These are phyloP conservation scores for Harpegnathos saltator DNA, from an alignment of 1,140 invertebrate genomes.

Conservation along the genomic window DNA sequence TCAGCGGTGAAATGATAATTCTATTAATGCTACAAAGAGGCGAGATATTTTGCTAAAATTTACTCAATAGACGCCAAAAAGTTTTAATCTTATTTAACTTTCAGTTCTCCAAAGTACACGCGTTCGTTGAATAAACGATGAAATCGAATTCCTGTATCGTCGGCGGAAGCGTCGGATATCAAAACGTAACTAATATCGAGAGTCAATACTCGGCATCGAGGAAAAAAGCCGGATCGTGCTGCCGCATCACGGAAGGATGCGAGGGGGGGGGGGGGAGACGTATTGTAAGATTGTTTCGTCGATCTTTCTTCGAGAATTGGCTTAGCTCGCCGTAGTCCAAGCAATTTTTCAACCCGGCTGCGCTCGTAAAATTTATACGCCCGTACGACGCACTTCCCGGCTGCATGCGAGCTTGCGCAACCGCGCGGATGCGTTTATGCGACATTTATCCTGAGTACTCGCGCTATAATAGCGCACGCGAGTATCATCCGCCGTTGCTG, in stretches of 20 bases:
- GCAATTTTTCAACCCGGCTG: conserved; percentile 74
- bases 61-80: too few species aligned
- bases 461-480: conserved; percentile 19
- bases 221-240: background rate
- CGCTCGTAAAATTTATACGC: conserved; percentile 79
- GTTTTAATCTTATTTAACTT: too few species aligned
- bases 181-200: background rate
- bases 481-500: conserved; percentile 22
- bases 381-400: conserved; percentile 64
- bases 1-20: too few species aligned
- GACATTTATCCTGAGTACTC: conserved; percentile 43
- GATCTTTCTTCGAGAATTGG: conserved; percentile 42
- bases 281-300: conserved; percentile 5
- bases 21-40: too few species aligned
- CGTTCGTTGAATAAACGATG: too few species aligned
- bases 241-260: too few species aligned
- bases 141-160: background rate
- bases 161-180: background rate
- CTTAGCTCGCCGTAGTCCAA: conserved; percentile 66
- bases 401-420: conserved; percentile 40
- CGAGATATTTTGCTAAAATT: too few species aligned
- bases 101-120: too few species aligned
- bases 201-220: background rate
- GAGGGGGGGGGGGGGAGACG: too few species aligned
- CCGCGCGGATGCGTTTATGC: conserved; percentile 50